phyloP scores from a whole-genome alignment of 2,888 invertebrate species.

The Drosophila greeni region DNA sequence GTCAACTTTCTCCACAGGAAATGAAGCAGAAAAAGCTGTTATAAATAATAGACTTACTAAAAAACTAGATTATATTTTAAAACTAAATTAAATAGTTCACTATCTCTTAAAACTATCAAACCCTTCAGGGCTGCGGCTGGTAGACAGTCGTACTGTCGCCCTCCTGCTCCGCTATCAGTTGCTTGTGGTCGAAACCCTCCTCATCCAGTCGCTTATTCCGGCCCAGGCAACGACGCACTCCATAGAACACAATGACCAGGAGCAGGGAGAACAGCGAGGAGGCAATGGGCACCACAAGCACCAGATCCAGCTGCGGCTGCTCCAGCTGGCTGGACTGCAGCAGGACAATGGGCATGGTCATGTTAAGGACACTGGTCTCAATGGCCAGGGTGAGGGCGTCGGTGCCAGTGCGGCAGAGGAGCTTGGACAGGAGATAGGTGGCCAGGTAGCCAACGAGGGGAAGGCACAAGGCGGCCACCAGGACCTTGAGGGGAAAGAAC shows the following conservation, averaged over 20 bases:
- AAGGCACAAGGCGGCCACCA: constrained; percentile 86
- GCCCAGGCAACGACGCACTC: constrained; percentile 80
- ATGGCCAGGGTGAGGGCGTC: constrained; percentile 90
- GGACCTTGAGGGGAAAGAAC: constrained; percentile 38
- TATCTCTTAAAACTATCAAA: background rate
- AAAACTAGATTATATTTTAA: background rate
- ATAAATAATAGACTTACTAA: background rate
- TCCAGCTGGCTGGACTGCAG: constrained; percentile 85
- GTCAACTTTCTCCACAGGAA: background rate
- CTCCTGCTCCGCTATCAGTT: constrained; percentile 38
- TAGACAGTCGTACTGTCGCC: constrained; percentile 12
- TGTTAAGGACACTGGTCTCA: constrained; percentile 94
- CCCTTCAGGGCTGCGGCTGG: constrained; percentile 11
- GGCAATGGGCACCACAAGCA: constrained; percentile 91
- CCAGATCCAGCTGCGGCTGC: constrained; percentile 90
- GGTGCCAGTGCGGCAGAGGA: constrained; percentile 81
- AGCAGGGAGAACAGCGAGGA: constrained; percentile 93
- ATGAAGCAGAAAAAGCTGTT: background rate
- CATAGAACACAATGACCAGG: constrained; percentile 83
- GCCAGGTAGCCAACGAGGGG: constrained; percentile 87
- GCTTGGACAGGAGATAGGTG: constrained; percentile 82
- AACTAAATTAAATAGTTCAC: background rate
- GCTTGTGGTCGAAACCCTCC: constrained; percentile 53
- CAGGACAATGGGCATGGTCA: constrained; percentile 91
- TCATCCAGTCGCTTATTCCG: constrained; percentile 50